Conservation (phyloP, 2,888 invertebrate species). For the Chromoteleia sp. region DNA sequence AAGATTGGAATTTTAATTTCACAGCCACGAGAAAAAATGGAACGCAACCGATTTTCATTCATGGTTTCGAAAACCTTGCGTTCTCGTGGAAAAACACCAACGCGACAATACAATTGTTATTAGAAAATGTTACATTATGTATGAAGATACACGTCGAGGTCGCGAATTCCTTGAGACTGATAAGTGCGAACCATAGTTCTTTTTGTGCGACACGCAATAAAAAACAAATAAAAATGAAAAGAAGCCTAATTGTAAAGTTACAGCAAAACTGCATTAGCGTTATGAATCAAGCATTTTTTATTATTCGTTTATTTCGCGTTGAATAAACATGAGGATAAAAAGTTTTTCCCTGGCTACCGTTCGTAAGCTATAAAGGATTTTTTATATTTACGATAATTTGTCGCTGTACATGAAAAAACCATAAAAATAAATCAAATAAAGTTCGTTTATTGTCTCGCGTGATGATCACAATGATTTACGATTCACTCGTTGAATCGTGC, state of each 20-base stretch:
- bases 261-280: not conserved
- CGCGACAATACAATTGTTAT: slow-evolving; percentile 8
- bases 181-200: slow-evolving; percentile 2
- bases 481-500: slow-evolving; percentile 1
- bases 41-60: slow-evolving; percentile 42
- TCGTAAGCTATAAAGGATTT: slow-evolving; percentile 17
- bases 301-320: not conserved
- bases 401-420: not conserved
- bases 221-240: not conserved
- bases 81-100: slow-evolving; percentile 22
- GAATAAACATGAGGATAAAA: slow-evolving; percentile 41
- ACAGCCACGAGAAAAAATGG: slow-evolving; percentile 12
- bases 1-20: slow-evolving; percentile 35
- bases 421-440: not conserved
- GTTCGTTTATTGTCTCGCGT: slow-evolving; percentile 9
- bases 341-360: not conserved
- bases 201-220: not conserved
- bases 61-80: not conserved
- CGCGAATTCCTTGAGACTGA: slow-evolving; percentile 33
- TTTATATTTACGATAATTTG: slow-evolving; percentile 28
- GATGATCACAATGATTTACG: slow-evolving; percentile 29
- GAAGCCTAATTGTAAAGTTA: slow-evolving; percentile 23
- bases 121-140: slow-evolving; percentile 43
- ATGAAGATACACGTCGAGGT: slow-evolving; percentile 41
- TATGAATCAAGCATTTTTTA: slow-evolving; percentile 28